Percentiles rank a stretch among this genome's conserved stretches.
These are phyloP conservation scores for Cryptocephalus primarius DNA, from an alignment of 2,888 invertebrate genomes.

Conservation along the genomic window DNA sequence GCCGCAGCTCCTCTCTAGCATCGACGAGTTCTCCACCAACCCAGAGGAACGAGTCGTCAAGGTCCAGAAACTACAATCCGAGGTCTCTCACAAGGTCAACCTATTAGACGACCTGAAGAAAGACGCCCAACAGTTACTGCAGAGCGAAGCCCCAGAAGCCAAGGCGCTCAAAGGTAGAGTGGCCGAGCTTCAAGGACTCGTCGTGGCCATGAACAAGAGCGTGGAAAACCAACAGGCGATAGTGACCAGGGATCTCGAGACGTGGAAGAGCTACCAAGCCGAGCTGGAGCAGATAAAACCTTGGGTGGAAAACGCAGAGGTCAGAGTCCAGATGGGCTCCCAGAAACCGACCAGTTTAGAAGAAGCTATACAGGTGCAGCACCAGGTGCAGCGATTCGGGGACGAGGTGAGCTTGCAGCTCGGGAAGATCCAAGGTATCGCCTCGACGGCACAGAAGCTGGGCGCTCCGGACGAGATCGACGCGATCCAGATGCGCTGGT, in stretches of 20 bases:
- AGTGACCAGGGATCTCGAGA: conserved; percentile 66
- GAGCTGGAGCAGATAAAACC: conserved; percentile 72
- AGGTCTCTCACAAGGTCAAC: conserved; percentile 65
- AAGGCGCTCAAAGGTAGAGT: conserved; percentile 67
- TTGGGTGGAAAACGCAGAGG: conserved; percentile 80
- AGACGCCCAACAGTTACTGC: conserved; percentile 63
- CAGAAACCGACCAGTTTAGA: conserved; percentile 67
- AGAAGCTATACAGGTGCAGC: conserved; percentile 72
- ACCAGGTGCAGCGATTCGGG: conserved; percentile 60
- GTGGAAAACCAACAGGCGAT: conserved; percentile 66
- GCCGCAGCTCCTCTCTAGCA: conserved; percentile 60
- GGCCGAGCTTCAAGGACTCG: conserved; percentile 59
- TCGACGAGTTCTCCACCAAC: conserved; percentile 65
- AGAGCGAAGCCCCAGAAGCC: conserved; percentile 56
- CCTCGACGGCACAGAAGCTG: conserved; percentile 63
- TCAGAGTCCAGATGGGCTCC: conserved; percentile 58
- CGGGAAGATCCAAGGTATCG: conserved; percentile 61
- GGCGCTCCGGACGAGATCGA: conserved; percentile 77
- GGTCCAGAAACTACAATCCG: conserved; percentile 61
- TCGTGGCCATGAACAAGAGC: conserved; percentile 64
- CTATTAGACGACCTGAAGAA: conserved; percentile 56
- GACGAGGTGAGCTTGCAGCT: conserved; percentile 69
- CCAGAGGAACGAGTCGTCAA: conserved; percentile 75
- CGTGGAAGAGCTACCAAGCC: conserved; percentile 77
- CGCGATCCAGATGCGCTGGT: conserved; percentile 72